phyloP scores from a whole-genome alignment of 2,797 vertebrate genomes.

The Jordanella pulchra region DNA sequence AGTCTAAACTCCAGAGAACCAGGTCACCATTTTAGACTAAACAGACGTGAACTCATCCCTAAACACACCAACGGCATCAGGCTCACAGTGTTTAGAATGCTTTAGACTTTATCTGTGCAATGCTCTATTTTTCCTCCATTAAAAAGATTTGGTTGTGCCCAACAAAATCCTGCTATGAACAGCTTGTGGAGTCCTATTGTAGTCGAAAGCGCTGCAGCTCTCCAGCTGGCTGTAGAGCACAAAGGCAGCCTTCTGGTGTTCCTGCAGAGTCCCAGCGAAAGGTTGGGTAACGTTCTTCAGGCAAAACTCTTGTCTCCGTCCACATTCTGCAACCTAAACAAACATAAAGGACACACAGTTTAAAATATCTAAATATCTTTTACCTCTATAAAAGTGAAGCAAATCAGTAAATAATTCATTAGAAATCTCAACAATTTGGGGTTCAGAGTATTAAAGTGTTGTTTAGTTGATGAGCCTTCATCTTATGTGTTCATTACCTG shows the following conservation, averaged over 20 bases:
- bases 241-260: slow-evolving; percentile 47
- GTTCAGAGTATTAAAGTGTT: background rate
- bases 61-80: slow-evolving; percentile 17
- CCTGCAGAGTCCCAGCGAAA: slow-evolving; percentile 36
- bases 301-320: slow-evolving; percentile 42
- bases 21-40: slow-evolving; percentile 65
- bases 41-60: slow-evolving; percentile 51
- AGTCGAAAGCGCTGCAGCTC: slow-evolving; percentile 25
- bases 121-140: background rate
- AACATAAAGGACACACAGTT: slow-evolving; percentile 19
- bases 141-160: background rate
- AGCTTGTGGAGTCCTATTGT: slow-evolving; percentile 13
- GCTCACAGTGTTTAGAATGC: slow-evolving; percentile 23
- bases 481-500: background rate
- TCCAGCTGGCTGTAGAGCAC: slow-evolving; percentile 47
- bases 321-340: slow-evolving; percentile 49
- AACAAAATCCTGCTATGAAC: slow-evolving; percentile 7
- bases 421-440: background rate
- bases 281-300: slow-evolving; percentile 17
- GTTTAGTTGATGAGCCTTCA: background rate
- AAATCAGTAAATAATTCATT: background rate
- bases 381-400: too few species aligned
- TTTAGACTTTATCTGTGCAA: background rate
- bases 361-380: too few species aligned
- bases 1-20: slow-evolving; percentile 62